These are phyloP conservation scores for Odontamblyopus rebecca DNA, from an alignment of 2,797 vertebrate genomes.

Conservation along the genomic window DNA sequence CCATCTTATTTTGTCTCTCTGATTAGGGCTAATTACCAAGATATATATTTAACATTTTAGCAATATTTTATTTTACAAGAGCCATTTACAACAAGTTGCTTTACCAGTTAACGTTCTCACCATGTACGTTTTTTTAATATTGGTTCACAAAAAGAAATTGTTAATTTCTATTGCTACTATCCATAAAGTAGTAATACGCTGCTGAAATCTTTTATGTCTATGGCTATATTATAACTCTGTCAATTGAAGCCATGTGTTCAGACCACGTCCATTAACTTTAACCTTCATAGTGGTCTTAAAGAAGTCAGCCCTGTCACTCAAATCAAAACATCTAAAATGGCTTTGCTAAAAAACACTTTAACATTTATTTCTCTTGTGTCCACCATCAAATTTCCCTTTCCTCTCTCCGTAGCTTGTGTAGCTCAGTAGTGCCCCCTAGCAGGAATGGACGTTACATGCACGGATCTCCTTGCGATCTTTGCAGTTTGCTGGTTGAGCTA, in stretches of 20 bases:
- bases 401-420: neutral
- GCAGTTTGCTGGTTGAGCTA: slow-evolving; percentile 79
- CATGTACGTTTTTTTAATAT: neutral
- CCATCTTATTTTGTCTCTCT: neutral
- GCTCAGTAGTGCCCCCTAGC: slow-evolving; percentile 75
- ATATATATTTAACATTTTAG: neutral
- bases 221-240: slow-evolving; percentile 2
- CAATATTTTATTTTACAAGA: neutral
- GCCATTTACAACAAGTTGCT: neutral
- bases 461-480: slow-evolving; percentile 91
- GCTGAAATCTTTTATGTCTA: neutral
- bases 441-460: slow-evolving; percentile 88
- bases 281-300: slow-evolving; percentile 16
- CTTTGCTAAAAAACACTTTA: slow-evolving; percentile 48
- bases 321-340: slow-evolving; percentile 54
- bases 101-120: neutral
- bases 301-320: slow-evolving; percentile 37
- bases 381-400: neutral
- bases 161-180: neutral
- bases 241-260: neutral
- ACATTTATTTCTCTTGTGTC: slow-evolving; percentile 12
- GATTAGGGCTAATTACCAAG: neutral
- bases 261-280: neutral
- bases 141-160: neutral
- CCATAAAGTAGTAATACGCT: neutral